Conservation (phyloP, 2,113 vertebrate genomes). For the Urocolius indicus region DNA sequence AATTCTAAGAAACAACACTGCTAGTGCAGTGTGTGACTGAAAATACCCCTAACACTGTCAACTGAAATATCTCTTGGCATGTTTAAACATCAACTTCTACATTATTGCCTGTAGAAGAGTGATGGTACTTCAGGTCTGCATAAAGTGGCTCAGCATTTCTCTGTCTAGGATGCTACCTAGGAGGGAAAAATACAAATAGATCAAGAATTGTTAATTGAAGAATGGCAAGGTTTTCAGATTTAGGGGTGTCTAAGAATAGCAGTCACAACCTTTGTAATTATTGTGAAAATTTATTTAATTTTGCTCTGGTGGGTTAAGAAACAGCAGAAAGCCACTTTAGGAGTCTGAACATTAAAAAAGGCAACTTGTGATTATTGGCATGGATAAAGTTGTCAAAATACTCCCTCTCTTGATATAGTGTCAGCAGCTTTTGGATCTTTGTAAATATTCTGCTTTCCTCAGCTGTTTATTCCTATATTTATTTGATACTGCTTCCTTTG, state of each 20-base stretch:
- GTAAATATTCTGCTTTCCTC: slow-evolving; percentile 33
- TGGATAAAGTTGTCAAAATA: slow-evolving; percentile 32
- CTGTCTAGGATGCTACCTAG: background rate
- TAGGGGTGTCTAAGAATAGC: background rate
- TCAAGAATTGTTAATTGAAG: background rate
- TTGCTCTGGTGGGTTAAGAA: background rate
- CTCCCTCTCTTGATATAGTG: slow-evolving; percentile 43
- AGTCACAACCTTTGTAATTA: background rate
- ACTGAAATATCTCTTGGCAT: background rate
- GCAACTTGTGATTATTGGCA: slow-evolving; percentile 24
- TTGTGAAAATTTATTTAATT: background rate
- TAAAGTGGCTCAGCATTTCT: background rate
- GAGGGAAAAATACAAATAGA: background rate
- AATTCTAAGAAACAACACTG: background rate
- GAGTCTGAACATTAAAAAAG: background rate
- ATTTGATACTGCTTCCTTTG: background rate
- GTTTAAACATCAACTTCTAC: background rate
- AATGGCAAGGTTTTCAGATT: background rate
- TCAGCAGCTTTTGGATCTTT: background rate
- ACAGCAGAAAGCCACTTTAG: background rate
- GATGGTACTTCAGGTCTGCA: background rate
- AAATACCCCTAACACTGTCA: background rate
- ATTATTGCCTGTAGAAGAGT: background rate
- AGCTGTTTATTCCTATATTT: slow-evolving; percentile 47
- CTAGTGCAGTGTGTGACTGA: background rate